phyloP scores from a whole-genome alignment of 2,113 vertebrate species.

The Rattus norvegicus region DNA sequence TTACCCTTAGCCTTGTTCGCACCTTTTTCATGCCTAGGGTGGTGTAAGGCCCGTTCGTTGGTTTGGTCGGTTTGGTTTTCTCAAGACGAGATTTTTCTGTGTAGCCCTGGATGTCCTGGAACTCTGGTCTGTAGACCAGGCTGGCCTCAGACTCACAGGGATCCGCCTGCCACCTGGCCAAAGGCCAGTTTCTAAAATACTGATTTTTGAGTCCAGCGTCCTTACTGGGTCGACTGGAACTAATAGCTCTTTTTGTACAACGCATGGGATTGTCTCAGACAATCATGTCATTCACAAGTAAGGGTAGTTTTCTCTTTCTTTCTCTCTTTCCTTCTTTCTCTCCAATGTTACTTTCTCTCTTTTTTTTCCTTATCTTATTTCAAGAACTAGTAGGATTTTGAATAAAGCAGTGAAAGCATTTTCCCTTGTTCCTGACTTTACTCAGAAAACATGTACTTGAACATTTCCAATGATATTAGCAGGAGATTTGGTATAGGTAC shows the following conservation, averaged over 20 bases:
- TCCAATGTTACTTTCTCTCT: neutral
- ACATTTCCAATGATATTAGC: neutral
- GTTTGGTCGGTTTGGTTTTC: neutral
- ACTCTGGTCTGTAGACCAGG: neutral
- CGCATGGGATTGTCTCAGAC: neutral
- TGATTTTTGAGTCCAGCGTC: neutral
- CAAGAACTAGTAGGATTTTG: neutral
- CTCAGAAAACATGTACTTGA: neutral
- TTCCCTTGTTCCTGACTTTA: neutral
- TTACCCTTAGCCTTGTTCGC: neutral
- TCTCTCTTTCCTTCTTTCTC: neutral
- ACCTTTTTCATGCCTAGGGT: neutral
- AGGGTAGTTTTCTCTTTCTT: neutral
- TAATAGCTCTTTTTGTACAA: neutral
- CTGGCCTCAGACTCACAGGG: neutral
- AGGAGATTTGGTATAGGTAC: neutral
- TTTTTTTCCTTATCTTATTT: neutral
- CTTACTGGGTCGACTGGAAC: neutral
- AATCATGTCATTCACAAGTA: neutral
- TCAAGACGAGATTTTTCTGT: neutral
- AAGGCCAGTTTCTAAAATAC: neutral
- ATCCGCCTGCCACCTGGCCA: neutral
- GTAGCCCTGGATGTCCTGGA: neutral
- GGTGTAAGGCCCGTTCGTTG: neutral
- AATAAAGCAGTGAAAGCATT: neutral